Conservation (phyloP, 1,140 invertebrate genomes). For the Drosophila nannoptera region DNA sequence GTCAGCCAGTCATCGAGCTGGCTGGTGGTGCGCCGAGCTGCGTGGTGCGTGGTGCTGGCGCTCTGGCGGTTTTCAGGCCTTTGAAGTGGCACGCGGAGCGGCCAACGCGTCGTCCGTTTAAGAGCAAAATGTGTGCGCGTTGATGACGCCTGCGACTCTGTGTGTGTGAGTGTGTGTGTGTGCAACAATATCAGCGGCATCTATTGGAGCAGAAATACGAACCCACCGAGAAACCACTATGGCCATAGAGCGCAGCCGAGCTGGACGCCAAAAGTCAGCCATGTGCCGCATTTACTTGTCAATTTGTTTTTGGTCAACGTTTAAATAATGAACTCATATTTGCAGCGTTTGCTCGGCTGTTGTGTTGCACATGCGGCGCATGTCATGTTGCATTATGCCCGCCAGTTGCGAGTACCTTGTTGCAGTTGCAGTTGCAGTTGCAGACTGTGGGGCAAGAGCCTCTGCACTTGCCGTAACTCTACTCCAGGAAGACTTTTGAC, state of each 20-base stretch:
- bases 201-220: conserved; percentile 73
- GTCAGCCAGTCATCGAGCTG: conserved; percentile 7
- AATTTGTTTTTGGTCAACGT: conserved; percentile 79
- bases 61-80: conserved; percentile 54
- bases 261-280: conserved; percentile 41
- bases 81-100: conserved; percentile 66
- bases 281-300: conserved; percentile 73
- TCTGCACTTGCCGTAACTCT: conserved; percentile 75
- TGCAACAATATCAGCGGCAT: conserved; percentile 52
- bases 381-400: conserved; percentile 76
- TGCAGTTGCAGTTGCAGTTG: conserved; percentile 22
- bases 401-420: conserved; percentile 45
- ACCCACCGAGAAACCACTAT: conserved; percentile 55
- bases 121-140: conserved; percentile 66
- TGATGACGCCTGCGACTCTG: conserved; percentile 55
- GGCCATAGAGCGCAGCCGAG: conserved; percentile 18
- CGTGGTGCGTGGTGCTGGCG: conserved; percentile 46
- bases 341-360: conserved; percentile 65
- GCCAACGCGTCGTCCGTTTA: conserved; percentile 56
- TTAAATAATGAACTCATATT: conserved; percentile 79
- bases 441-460: not conserved
- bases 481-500: conserved; percentile 77
- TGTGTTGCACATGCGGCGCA: conserved; percentile 77
- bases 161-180: not conserved
- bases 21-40: conserved; percentile 28